Evolutionary conservation across 1,140 invertebrate species (phyloP).

Genomic region (Drosophila leontia): DNA sequence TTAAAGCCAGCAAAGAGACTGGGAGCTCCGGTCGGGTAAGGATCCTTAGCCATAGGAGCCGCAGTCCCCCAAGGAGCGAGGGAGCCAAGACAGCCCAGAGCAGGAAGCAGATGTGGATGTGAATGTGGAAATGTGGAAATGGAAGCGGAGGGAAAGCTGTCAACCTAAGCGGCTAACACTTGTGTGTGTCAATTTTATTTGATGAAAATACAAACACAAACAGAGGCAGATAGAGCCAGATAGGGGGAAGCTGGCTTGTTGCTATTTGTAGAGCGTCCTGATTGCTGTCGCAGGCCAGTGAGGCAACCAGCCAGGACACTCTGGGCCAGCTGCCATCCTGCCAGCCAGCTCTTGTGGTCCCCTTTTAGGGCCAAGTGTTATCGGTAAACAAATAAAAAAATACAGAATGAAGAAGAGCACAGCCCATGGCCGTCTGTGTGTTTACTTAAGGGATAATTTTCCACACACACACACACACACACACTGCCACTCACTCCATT

Average conservation of each 20-base stretch:
- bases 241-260: slow-evolving; percentile 63
- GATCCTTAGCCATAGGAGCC: slow-evolving; percentile 29
- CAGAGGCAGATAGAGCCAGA: slow-evolving; percentile 27
- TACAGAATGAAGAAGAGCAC: slow-evolving; percentile 35
- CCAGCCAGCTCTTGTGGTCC: slow-evolving; percentile 37
- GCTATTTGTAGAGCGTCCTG: slow-evolving; percentile 80
- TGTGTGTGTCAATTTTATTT: slow-evolving; percentile 84
- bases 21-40: slow-evolving; percentile 10
- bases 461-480: slow-evolving; percentile 52
- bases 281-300: slow-evolving; percentile 71
- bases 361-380: slow-evolving; percentile 83
- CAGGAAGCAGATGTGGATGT: slow-evolving; percentile 5
- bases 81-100: background rate
- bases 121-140: slow-evolving; percentile 22
- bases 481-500: slow-evolving; percentile 59
- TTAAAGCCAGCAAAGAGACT: slow-evolving; percentile 59
- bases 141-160: slow-evolving; percentile 52
- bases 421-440: slow-evolving; percentile 30
- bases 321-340: slow-evolving; percentile 36
- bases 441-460: slow-evolving; percentile 80
- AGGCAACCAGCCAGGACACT: slow-evolving; percentile 23
- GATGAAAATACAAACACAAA: slow-evolving; percentile 82
- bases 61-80: slow-evolving; percentile 19
- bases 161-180: slow-evolving; percentile 82
- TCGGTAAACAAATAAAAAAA: slow-evolving; percentile 84